Evolutionary conservation across 1,140 invertebrate species (phyloP).

Genomic region (Pogonomyrmex californicus): DNA sequence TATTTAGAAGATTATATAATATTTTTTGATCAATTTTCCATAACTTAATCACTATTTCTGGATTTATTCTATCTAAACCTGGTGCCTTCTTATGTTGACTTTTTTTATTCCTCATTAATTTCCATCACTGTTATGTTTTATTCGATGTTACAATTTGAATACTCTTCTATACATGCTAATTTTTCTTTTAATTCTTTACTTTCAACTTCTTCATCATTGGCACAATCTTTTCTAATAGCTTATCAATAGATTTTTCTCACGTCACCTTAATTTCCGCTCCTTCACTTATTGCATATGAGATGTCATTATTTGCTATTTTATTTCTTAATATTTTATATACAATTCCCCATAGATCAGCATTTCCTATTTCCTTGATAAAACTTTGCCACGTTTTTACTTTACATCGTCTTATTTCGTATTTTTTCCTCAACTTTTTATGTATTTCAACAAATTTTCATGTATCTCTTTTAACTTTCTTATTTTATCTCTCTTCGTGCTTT

Average conservation of each 20-base stretch:
- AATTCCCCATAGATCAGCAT: neutral
- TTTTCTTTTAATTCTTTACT: too few relatives aligned
- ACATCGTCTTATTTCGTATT: neutral
- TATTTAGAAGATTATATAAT: neutral
- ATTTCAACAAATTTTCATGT: too few relatives aligned
- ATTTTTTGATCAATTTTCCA: neutral
- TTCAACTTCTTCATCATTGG: neutral
- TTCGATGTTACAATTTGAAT: too few relatives aligned
- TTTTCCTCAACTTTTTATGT: neutral
- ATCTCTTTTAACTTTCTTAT: too few relatives aligned
- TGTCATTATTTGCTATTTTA: neutral
- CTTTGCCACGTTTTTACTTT: neutral
- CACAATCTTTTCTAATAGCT: neutral
- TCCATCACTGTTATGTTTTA: neutral
- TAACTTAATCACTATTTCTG: neutral
- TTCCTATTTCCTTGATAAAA: neutral
- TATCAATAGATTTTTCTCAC: neutral
- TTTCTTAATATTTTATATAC: neutral
- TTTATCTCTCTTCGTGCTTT: too few relatives aligned
- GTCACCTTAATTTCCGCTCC: neutral
- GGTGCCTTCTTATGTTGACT: neutral
- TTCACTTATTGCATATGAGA: neutral
- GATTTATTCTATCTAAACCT: neutral
- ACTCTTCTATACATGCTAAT: too few relatives aligned
- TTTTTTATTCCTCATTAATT: neutral